These are phyloP conservation scores for Tupiocoris notatus DNA, from an alignment of 2,888 invertebrate genomes.

Conservation along the genomic window DNA sequence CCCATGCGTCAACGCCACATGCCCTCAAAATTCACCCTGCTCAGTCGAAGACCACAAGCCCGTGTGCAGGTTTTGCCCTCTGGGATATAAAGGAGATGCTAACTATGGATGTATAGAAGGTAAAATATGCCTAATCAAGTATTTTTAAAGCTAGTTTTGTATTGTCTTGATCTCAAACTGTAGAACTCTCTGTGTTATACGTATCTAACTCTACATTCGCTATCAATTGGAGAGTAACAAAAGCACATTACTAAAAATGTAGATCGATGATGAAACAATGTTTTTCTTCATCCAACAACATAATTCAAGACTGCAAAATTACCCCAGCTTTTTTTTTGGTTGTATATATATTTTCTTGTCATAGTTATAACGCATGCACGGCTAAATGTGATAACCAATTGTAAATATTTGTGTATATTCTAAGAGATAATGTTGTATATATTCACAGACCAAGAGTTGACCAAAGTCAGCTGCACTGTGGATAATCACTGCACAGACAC, in stretches of 20 bases:
- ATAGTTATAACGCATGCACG: background rate
- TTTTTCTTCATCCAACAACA: background rate
- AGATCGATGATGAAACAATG: background rate
- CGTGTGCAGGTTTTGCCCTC: constrained; percentile 93
- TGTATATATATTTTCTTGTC: constrained; percentile 14
- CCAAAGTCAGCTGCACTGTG: constrained; percentile 67
- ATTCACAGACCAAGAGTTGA: constrained; percentile 52
- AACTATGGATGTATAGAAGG: constrained; percentile 95
- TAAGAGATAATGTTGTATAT: constrained; percentile 42
- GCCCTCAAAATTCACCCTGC: constrained; percentile 82
- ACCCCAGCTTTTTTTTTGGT: constrained; percentile 14
- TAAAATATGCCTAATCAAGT: constrained; percentile 59
- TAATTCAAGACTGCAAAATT: background rate
- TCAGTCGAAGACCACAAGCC: constrained; percentile 93
- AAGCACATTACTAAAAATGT: background rate
- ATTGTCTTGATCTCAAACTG: background rate
- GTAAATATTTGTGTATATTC: constrained; percentile 37
- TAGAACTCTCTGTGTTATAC: background rate
- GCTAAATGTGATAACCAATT: constrained; percentile 2
- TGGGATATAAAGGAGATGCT: constrained; percentile 87
- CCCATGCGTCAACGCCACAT: constrained; percentile 82
- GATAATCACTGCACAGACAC: constrained; percentile 80
- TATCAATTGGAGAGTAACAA: background rate
- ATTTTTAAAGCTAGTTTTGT: constrained; percentile 4
- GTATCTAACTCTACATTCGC: background rate